Evolutionary conservation across 2,888 invertebrate genomes (phyloP).

Genomic region (Apantesis nais): DNA sequence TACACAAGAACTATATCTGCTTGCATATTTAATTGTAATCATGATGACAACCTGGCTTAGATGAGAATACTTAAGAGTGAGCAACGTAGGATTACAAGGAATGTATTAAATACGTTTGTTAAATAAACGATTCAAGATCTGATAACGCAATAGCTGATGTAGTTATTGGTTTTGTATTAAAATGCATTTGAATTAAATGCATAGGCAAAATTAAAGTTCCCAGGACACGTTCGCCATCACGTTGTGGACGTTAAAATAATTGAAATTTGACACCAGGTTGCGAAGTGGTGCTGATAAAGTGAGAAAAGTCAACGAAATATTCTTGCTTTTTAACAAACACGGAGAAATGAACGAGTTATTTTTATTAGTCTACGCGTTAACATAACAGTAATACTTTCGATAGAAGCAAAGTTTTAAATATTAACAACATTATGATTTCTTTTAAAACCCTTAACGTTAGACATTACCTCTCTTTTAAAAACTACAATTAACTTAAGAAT

Average conservation of each 20-base stretch:
- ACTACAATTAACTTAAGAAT: too few species aligned
- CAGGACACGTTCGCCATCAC: too few species aligned
- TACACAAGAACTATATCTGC: background rate
- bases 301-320: background rate
- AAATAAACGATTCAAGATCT: background rate
- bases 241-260: background rate
- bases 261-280: background rate
- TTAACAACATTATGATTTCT: background rate
- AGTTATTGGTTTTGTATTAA: background rate
- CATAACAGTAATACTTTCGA: background rate
- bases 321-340: background rate
- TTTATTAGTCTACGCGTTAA: background rate
- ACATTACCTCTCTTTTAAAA: too few species aligned
- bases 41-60: background rate
- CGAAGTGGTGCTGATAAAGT: background rate
- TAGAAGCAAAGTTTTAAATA: background rate
- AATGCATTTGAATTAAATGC: background rate
- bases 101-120: background rate
- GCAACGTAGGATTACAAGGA: background rate
- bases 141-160: background rate
- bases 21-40: conserved; percentile 5
- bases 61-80: background rate
- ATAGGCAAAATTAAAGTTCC: background rate
- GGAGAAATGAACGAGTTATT: background rate
- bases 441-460: background rate